These are phyloP conservation scores for Calliopsis andreniformis DNA, from an alignment of 1,140 invertebrate species.

Conservation along the genomic window DNA sequence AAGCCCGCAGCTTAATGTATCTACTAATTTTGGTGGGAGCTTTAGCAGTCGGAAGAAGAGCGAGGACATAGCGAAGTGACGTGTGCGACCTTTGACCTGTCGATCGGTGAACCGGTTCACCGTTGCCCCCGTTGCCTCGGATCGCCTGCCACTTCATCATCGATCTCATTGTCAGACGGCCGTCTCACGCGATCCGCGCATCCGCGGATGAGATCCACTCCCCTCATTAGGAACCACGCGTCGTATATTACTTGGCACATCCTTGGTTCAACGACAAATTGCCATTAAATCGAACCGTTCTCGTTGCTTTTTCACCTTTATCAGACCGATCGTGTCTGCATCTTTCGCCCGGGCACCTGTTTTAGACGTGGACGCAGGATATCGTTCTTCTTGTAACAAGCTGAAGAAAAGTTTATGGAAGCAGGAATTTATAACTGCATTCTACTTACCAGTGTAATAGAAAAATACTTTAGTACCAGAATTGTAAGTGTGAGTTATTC, in stretches of 20 bases:
- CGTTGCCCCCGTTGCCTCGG: conserved; percentile 34
- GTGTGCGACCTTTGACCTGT: conserved; percentile 42
- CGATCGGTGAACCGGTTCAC: conserved; percentile 6
- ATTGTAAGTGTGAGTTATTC: no score
- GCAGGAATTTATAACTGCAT: no score
- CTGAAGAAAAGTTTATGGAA: no score
- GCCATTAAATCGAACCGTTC: conserved; percentile 37
- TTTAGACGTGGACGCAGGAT: no score
- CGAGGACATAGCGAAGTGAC: not conserved
- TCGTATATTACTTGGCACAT: conserved; percentile 54
- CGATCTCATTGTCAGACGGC: conserved; percentile 68
- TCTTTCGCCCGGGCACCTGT: no score
- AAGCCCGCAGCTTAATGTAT: no score
- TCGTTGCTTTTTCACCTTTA: not conserved
- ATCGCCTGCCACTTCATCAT: conserved; percentile 68
- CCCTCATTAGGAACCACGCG: conserved; percentile 62
- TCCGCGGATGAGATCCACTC: conserved; percentile 62
- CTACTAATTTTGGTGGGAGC: no score
- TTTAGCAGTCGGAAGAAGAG: no score
- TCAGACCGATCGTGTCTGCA: no score
- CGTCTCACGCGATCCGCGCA: conserved; percentile 66
- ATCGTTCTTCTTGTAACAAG: no score
- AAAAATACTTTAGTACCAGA: no score
- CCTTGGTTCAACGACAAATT: conserved; percentile 50
- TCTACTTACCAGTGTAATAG: no score